phyloP scores from a whole-genome alignment of 1,140 invertebrate genomes.

The Drosophila navojoa region DNA sequence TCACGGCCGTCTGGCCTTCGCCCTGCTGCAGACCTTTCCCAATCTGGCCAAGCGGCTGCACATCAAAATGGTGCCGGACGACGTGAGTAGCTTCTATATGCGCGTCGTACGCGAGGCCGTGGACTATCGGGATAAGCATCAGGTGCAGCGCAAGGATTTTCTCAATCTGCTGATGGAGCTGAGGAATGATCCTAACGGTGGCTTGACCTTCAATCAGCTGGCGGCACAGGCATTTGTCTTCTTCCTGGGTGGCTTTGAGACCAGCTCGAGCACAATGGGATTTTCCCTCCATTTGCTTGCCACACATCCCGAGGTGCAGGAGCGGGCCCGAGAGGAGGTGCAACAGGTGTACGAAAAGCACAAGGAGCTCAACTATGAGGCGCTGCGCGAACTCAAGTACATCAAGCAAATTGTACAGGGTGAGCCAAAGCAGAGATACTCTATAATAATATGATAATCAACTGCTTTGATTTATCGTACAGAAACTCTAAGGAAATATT shows the following conservation, averaged over 20 bases:
- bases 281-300: slow-evolving; percentile 85
- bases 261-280: slow-evolving; percentile 84
- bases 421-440: slow-evolving; percentile 29
- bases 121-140: slow-evolving; percentile 84
- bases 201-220: slow-evolving; percentile 61
- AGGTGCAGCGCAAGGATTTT: slow-evolving; percentile 85
- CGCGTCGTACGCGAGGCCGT: slow-evolving; percentile 84
- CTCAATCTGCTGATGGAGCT: slow-evolving; percentile 83
- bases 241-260: slow-evolving; percentile 87
- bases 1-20: slow-evolving; percentile 39
- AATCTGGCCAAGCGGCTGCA: slow-evolving; percentile 41
- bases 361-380: slow-evolving; percentile 85
- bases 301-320: slow-evolving; percentile 84
- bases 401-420: slow-evolving; percentile 85
- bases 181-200: slow-evolving; percentile 51
- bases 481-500: slow-evolving; percentile 85
- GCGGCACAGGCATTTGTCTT: slow-evolving; percentile 86
- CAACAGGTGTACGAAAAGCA: slow-evolving; percentile 83
- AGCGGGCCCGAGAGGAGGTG: slow-evolving; percentile 84
- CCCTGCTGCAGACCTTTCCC: slow-evolving; percentile 53
- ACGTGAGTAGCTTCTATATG: slow-evolving; percentile 84
- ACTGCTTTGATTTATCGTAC: neutral
- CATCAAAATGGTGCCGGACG: slow-evolving; percentile 75
- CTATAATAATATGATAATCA: neutral
- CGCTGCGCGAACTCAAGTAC: slow-evolving; percentile 85